Evolutionary conservation across 2,113 vertebrate species (phyloP), one percentile per base, ranked within the genome.

Genomic region (Burhinus oedicnemus): DNA sequence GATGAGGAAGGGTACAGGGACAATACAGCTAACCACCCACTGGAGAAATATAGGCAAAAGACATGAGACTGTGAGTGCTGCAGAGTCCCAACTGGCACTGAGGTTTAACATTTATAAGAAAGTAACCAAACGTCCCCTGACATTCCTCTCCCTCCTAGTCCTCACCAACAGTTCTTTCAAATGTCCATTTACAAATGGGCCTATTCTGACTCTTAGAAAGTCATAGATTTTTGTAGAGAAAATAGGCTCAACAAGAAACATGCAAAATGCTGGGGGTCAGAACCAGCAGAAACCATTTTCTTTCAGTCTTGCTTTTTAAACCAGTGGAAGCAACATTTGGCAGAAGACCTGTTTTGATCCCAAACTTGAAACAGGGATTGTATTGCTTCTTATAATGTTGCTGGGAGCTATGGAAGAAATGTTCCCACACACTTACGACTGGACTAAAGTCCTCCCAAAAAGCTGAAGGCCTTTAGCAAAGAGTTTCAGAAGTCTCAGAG

Each of bases 61-160:
- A 11, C 0, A 1, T 9, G 27, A 78, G 15, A 36, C 8, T 30
- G 9, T 38, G 38, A 42, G 20, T 22, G 6, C 10, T 21, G 26
- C 36, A 29, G 22, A 30, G 45, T n/a, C 42, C 32, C 6, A 75
- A 9, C 25, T 49, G 25, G 8, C 26, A 52, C 10, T 13, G 26
- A 49, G 21, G 34, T 26, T 75, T 77, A 75, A 27, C 10, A 54
- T 5, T 17, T 11, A 12, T 23, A 47, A 21, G 12, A 75, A 66
- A 66, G 34, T 21, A 90, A 54, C 18, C 7, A 40, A 65, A 32
- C 4, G 32, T 10, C 2, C 5, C 2, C 6, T 1, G 1, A 2
- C 19, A 2, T 34, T 79, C 5, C 8, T 60, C 5, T 64, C 7
- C 5, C 62, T 85, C 12, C 13, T 61, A 26, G 17, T 38, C 15